These are phyloP conservation scores for Cyphotilapia sp. DNA, from an alignment of 2,113 vertebrate genomes.

Conservation along the genomic window DNA sequence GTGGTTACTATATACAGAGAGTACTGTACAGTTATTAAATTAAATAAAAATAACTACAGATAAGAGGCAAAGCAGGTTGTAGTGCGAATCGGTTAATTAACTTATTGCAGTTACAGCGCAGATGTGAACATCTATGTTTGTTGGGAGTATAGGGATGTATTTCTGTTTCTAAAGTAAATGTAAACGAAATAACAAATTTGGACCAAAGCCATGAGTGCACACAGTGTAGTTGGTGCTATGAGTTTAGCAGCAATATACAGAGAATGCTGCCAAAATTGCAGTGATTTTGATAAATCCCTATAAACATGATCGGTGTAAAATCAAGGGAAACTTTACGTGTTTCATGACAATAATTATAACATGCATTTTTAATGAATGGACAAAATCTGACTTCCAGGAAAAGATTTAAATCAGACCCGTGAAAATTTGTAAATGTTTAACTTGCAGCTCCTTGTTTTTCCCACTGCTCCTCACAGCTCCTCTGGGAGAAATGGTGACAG, in stretches of 20 bases:
- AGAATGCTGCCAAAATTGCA: background rate
- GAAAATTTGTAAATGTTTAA: background rate
- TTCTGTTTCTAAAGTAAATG: background rate
- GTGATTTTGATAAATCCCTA: background rate
- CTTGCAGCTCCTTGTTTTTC: slow-evolving; percentile 39
- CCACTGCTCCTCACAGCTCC: background rate
- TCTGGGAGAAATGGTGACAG: slow-evolving; percentile 26
- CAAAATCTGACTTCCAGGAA: background rate
- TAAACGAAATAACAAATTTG: background rate
- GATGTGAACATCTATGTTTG: no score
- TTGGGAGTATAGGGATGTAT: background rate
- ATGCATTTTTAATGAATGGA: background rate
- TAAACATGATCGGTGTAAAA: background rate
- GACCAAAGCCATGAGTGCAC: background rate
- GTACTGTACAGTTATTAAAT: no score
- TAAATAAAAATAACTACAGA: no score
- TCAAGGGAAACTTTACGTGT: background rate
- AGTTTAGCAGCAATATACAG: background rate
- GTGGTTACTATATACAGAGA: no score
- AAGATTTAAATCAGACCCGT: background rate
- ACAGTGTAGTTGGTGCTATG: background rate
- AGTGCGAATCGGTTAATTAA: no score
- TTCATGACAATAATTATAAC: background rate
- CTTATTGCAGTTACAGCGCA: no score
- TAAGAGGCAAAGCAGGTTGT: no score